Percentiles rank a stretch among this genome's conserved stretches.
phyloP scores from a whole-genome alignment of 1,140 invertebrate species.

The Philotrypesis tridentata region DNA sequence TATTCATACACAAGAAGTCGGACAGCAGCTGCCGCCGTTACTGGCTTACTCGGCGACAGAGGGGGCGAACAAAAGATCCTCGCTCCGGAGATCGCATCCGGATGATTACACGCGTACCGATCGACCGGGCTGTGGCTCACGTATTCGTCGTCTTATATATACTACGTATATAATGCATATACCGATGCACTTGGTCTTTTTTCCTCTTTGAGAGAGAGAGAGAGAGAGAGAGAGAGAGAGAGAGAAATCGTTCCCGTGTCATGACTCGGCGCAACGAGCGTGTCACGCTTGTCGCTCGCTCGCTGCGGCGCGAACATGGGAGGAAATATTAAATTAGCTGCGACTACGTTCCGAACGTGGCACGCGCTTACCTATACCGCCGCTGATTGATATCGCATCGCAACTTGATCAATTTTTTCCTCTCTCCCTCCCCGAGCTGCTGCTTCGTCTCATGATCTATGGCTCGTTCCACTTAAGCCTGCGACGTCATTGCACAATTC shows the following conservation, averaged over 20 bases:
- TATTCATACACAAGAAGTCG: not conserved
- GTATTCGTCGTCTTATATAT: no score
- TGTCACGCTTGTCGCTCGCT: slow-evolving; percentile 26
- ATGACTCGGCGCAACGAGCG: slow-evolving; percentile 19
- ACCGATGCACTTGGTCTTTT: no score
- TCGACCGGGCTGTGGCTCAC: not conserved
- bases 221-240: no score
- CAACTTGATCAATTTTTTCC: slow-evolving; percentile 23
- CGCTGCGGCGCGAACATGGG: not conserved
- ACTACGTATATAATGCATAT: no score
- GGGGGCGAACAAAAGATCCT: not conserved
- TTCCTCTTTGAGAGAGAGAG: no score
- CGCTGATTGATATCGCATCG: slow-evolving; percentile 11
- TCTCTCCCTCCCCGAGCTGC: not conserved
- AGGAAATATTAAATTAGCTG: slow-evolving; percentile 37
- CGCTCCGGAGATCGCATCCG: not conserved
- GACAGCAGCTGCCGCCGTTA: not conserved
- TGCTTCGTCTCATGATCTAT: not conserved
- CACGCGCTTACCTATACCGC: not conserved
- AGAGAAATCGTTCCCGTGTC: slow-evolving; percentile 19
- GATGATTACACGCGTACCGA: not conserved
- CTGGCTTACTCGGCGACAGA: no score
- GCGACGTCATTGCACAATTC: not conserved
- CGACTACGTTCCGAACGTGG: not conserved
- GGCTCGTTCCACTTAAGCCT: not conserved